Evolutionary conservation across 2,888 invertebrate species (phyloP).

Genomic region (Drosophila engyochracea): DNA sequence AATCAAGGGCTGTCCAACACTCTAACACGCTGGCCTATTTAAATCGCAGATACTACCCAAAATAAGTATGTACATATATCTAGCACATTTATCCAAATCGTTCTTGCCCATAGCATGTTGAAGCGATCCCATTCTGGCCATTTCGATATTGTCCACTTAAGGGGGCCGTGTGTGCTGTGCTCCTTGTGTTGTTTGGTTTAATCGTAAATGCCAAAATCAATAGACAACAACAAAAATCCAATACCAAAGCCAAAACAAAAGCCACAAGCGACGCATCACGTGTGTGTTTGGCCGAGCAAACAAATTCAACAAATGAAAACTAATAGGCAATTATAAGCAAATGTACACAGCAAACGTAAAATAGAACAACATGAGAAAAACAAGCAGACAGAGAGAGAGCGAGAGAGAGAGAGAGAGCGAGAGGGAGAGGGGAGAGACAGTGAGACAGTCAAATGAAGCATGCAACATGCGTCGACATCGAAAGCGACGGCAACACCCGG

Average conservation of each 20-base stretch:
- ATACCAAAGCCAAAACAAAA: constrained; percentile 16
- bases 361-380: background rate
- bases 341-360: constrained; percentile 38
- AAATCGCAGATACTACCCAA: constrained; percentile 25
- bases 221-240: constrained; percentile 18
- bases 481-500: constrained; percentile 19
- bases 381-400: background rate
- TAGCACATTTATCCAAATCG: constrained; percentile 26
- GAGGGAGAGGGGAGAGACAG: background rate
- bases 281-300: constrained; percentile 45
- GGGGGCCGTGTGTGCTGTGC: background rate
- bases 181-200: background rate
- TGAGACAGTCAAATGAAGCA: constrained; percentile 32
- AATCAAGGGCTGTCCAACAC: constrained; percentile 24
- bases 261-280: constrained; percentile 27
- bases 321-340: constrained; percentile 79
- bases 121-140: constrained; percentile 6
- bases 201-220: constrained; percentile 33
- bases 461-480: constrained; percentile 42
- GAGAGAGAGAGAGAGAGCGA: background rate
- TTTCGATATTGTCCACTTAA: constrained; percentile 15
- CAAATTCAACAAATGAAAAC: constrained; percentile 79
- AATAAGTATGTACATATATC: constrained; percentile 13
- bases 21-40: constrained; percentile 1
- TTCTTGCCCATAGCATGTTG: constrained; percentile 4